These are phyloP conservation scores for Tyrannus savana DNA, from an alignment of 2,113 vertebrate genomes.

Conservation along the genomic window DNA sequence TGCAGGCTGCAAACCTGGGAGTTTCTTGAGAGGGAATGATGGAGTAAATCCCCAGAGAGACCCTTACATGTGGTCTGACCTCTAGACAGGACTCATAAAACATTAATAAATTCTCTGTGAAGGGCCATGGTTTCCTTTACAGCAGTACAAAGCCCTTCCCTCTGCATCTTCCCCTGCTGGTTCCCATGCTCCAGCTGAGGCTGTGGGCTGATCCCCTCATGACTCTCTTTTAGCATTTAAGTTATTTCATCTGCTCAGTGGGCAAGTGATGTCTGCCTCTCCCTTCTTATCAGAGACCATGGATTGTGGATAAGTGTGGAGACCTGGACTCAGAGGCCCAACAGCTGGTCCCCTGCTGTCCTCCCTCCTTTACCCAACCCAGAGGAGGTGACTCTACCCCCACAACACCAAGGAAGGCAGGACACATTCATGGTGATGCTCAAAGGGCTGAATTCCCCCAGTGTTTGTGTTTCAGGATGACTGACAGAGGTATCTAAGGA, in stretches of 20 bases:
- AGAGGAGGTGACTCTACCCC: neutral
- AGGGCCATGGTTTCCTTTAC: neutral
- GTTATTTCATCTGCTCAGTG: neutral
- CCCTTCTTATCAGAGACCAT: neutral
- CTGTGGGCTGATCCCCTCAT: neutral
- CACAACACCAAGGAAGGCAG: rapidly evolving
- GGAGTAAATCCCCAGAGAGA: neutral
- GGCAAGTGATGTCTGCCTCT: neutral
- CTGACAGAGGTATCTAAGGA: neutral
- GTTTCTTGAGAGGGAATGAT: neutral
- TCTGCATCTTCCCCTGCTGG: rapidly evolving
- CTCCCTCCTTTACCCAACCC: neutral
- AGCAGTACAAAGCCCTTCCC: neutral
- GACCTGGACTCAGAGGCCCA: neutral
- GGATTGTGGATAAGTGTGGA: neutral
- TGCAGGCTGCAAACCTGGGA: neutral
- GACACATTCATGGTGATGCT: rapidly evolving
- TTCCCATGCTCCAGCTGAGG: neutral
- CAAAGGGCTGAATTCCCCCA: neutral
- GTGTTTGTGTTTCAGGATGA: neutral
- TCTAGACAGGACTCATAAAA: neutral
- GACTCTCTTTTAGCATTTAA: neutral
- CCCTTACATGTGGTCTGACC: neutral
- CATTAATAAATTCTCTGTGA: neutral
- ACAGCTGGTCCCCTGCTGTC: neutral